Conservation (phyloP, 2,888 invertebrate species). For the Drymonia ruficornis region DNA sequence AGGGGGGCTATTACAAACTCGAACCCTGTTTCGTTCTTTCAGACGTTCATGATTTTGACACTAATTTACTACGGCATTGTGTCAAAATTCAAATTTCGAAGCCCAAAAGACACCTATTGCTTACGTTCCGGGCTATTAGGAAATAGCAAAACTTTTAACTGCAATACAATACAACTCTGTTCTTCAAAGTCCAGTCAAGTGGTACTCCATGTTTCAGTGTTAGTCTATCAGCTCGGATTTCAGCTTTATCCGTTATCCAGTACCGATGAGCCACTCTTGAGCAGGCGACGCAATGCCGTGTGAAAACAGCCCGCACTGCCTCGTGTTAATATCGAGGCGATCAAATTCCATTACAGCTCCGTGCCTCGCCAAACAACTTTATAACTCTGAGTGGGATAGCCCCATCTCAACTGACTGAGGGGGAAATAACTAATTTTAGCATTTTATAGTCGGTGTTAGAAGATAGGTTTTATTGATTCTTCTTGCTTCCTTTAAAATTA, state of each 20-base stretch:
- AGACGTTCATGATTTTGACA: too few species aligned
- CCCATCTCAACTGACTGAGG: conserved; percentile 30
- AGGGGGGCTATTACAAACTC: too few species aligned
- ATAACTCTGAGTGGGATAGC: conserved; percentile 41
- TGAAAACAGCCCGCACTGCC: conserved; percentile 45
- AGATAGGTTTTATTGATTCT: background rate
- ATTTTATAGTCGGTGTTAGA: background rate
- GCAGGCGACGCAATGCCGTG: conserved; percentile 40
- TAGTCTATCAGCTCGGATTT: conserved; percentile 9
- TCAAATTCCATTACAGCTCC: conserved; percentile 55
- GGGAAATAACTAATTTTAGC: background rate
- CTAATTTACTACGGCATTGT: too few species aligned
- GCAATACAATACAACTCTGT: background rate
- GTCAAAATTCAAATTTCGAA: too few species aligned
- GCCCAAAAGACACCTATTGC: too few species aligned
- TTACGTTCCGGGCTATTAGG: too few species aligned
- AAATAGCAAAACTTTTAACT: too few species aligned
- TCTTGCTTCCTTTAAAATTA: too few species aligned
- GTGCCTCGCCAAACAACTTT: conserved; percentile 41
- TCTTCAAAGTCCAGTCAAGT: background rate
- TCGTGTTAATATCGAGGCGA: conserved; percentile 54
- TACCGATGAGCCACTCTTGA: conserved; percentile 18
- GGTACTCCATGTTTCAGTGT: background rate
- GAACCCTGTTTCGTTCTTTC: too few species aligned
- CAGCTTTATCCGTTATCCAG: conserved; percentile 4